Base-by-base conservation (phyloP, 35 echinoderm and acorn worm species). In the Chiridota heheva region DNA sequence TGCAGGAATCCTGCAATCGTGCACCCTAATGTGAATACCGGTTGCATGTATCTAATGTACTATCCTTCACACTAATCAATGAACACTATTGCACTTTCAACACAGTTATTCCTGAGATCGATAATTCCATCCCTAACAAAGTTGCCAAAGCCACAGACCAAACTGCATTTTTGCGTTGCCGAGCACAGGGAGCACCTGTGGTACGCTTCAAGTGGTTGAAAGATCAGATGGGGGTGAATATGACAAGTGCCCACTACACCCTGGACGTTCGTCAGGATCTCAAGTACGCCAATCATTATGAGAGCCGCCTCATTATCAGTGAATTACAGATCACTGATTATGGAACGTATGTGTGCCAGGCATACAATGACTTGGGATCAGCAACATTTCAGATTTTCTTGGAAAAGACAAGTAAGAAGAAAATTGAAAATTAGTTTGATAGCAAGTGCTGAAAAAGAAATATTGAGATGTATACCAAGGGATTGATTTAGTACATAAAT, bases 251-350 rank as follows among this genome's bases (percentile, higher is more conserved):
- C 67, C 88, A 82, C 16, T 91, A 91, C 61, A 88, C 89, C 15
- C 36, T 92, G 40, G 95, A 91, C 58, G 81, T 72, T 18, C 57
- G 89, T 35, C 74, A 84, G 13, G 46, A 90, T 73, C 42, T 62
- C 30, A 88, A 65, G 42, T 88, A 91, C 63, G 61, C 84, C 47
- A 91, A 91, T 40, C 53, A 76, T 10, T 98, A 91, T 42, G 95
- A 98, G 64, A 92, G 85, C 41, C 72, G 95, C 15, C 58, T 98
- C n/a, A 88, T 88, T 31, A 92, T 98, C 67, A 87, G 85, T 28
- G 40, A 87, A 20, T 61, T 98, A 7, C 60, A 91, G 59, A 37
- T 67, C 10, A 63, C 73, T 47, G 84, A 98, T 53, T 98, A 92
- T 44, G 95, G 95, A 18, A 70, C 46, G 0, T 98, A 91, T 41